Evolutionary conservation across 2,888 invertebrate genomes (phyloP).

Genomic region (Pogonocherus hispidulus): DNA sequence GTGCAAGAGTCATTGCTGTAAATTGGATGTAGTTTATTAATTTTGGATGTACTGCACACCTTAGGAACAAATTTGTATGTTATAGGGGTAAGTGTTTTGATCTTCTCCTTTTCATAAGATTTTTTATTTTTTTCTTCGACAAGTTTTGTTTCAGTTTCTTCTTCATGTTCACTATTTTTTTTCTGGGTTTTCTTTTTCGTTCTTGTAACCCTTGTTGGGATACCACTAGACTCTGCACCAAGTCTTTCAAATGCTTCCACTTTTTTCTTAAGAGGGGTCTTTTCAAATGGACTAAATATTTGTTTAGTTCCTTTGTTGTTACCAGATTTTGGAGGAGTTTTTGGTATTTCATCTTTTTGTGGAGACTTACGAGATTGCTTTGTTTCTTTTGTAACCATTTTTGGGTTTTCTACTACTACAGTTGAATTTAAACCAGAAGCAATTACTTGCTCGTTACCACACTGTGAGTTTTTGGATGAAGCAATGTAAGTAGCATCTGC

Average conservation of each 20-base stretch:
- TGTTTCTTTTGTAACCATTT: slow-evolving; percentile 17
- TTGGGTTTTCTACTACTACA: slow-evolving; percentile 48
- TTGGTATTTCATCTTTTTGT: slow-evolving; percentile 34
- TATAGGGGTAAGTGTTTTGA: slow-evolving; percentile 50
- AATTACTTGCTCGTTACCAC: not conserved
- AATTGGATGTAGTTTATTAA: slow-evolving; percentile 26
- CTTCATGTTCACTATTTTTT: slow-evolving; percentile 7
- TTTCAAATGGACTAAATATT: slow-evolving; percentile 72
- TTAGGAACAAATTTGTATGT: slow-evolving; percentile 48
- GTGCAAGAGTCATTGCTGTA: slow-evolving; percentile 16
- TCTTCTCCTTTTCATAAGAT: slow-evolving; percentile 30
- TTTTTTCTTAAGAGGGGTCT: slow-evolving; percentile 74
- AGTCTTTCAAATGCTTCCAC: slow-evolving; percentile 74
- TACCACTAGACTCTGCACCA: slow-evolving; percentile 57
- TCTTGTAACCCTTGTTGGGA: slow-evolving; percentile 67
- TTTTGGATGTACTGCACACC: slow-evolving; percentile 45
- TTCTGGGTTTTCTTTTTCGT: slow-evolving; percentile 35
- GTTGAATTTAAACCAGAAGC: slow-evolving; percentile 40
- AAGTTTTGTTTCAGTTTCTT: slow-evolving; percentile 10
- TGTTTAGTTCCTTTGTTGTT: slow-evolving; percentile 50
- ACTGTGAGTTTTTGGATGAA: not conserved
- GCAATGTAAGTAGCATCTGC: slow-evolving; percentile 31
- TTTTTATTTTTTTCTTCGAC: slow-evolving; percentile 37
- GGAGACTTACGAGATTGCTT: not conserved
- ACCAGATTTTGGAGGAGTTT: slow-evolving; percentile 45